Conservation (phyloP, 2,113 vertebrate species). For the Etia nguti region DNA sequence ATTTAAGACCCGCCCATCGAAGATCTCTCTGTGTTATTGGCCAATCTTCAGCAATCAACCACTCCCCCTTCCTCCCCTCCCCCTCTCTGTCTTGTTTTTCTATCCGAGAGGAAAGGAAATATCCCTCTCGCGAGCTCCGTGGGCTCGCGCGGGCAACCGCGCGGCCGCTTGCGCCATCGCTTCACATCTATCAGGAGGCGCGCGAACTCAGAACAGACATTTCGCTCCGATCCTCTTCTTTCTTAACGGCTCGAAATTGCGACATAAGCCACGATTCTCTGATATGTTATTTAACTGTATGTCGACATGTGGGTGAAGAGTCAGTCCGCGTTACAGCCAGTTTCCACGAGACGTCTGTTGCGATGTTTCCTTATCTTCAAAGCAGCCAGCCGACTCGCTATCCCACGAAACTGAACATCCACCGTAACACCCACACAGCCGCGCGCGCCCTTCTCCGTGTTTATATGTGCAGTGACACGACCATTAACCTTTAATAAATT, state of each 20-base stretch:
- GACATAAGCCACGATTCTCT: conserved; percentile 48
- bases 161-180: conserved; percentile 22
- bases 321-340: conserved; percentile 9
- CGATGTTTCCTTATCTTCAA: not conserved
- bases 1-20: conserved; percentile 16
- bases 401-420: not conserved
- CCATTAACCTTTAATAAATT: conserved; percentile 21
- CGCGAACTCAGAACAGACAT: conserved; percentile 62
- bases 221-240: conserved; percentile 57
- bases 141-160: conserved; percentile 48
- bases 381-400: not conserved
- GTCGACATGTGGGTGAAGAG: not conserved
- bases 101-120: conserved; percentile 69
- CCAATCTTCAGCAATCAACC: not conserved
- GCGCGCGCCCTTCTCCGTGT: not conserved
- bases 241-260: conserved; percentile 51
- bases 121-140: conserved; percentile 58
- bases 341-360: not conserved
- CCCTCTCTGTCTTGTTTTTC: conserved; percentile 60
- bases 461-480: conserved; percentile 19
- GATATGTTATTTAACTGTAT: conserved; percentile 59
- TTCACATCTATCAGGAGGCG: conserved; percentile 59
- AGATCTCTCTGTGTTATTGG: conserved; percentile 48
- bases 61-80: not conserved
- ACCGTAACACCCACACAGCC: not conserved